These are phyloP conservation scores for Chaetodon auriga DNA, from an alignment of 2,113 vertebrate species.

Conservation along the genomic window DNA sequence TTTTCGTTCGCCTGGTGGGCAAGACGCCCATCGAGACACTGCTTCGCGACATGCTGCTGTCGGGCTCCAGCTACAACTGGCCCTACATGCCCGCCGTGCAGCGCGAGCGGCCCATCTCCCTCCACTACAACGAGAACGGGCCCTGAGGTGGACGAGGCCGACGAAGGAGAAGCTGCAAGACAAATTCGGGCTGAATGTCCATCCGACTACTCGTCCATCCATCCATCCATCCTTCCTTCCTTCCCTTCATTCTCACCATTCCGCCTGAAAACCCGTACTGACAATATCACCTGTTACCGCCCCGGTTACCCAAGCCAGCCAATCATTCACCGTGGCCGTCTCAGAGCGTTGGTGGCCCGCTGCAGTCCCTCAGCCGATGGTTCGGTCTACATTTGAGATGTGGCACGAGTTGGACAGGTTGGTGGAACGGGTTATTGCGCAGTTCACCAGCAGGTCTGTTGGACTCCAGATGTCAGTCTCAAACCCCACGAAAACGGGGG, in stretches of 20 bases:
- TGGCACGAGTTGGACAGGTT: conserved; percentile 58
- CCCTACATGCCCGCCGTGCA: conserved; percentile 89
- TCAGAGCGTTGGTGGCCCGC: conserved; percentile 43
- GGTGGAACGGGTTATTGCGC: conserved; percentile 58
- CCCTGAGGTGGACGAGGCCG: conserved; percentile 70
- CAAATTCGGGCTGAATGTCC: conserved; percentile 25
- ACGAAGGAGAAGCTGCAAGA: conserved; percentile 1
- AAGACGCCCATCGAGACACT: conserved; percentile 93
- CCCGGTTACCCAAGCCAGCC: conserved; percentile 39
- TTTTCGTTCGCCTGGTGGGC: conserved; percentile 90
- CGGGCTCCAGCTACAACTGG: conserved; percentile 90
- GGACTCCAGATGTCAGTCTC: conserved; percentile 71
- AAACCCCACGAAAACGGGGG: conserved; percentile 34
- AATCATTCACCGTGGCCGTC: conserved; percentile 20
- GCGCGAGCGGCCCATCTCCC: conserved; percentile 84
- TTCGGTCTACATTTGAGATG: conserved; percentile 53
- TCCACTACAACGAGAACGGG: conserved; percentile 88
- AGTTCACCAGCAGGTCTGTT: conserved; percentile 77
- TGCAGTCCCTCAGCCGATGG: conserved; percentile 2
- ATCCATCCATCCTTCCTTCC: conserved; percentile 5
- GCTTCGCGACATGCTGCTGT: conserved; percentile 91
- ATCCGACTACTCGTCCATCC: conserved; percentile 20
- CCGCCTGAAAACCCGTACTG: conserved; percentile 33
- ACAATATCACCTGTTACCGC: not conserved
- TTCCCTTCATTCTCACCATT: conserved; percentile 55